Percentiles rank a stretch among this genome's conserved stretches.
Conservation (phyloP, 2,113 vertebrate species). For the Prionailurus viverrinus region DNA sequence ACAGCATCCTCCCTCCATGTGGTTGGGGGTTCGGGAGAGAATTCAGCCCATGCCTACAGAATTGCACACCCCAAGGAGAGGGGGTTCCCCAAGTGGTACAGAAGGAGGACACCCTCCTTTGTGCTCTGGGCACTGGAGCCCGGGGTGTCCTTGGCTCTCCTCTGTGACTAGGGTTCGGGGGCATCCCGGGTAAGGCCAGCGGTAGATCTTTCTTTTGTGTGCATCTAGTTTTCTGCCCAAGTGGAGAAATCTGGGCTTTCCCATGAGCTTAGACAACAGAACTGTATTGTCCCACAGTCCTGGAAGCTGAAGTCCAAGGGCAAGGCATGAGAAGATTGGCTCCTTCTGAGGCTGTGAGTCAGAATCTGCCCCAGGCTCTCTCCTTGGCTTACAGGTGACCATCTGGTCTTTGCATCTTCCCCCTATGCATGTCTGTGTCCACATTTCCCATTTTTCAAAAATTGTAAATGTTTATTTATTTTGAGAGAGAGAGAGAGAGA, state of each 20-base stretch:
- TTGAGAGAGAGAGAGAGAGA: too few species aligned
- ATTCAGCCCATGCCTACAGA: neutral
- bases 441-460: neutral
- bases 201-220: neutral
- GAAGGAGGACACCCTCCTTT: neutral
- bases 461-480: too few species aligned
- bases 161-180: neutral
- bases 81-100: accelerated
- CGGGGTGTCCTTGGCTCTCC: accelerated
- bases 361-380: neutral
- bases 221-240: accelerated
- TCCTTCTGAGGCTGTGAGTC: neutral
- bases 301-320: neutral
- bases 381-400: neutral
- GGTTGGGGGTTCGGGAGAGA: neutral
- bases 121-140: too few species aligned
- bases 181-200: neutral
- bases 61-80: accelerated
- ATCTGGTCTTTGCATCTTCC: too few species aligned
- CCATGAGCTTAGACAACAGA: neutral
- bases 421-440: too few species aligned
- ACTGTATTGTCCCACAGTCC: neutral
- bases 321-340: too few species aligned
- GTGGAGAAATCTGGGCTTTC: too few species aligned
- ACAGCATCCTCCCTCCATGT: neutral